Evolutionary conservation across 2,888 invertebrate genomes (phyloP), one percentile per base, ranked within the genome.

Genomic region (Drosophila koepferae): DNA sequence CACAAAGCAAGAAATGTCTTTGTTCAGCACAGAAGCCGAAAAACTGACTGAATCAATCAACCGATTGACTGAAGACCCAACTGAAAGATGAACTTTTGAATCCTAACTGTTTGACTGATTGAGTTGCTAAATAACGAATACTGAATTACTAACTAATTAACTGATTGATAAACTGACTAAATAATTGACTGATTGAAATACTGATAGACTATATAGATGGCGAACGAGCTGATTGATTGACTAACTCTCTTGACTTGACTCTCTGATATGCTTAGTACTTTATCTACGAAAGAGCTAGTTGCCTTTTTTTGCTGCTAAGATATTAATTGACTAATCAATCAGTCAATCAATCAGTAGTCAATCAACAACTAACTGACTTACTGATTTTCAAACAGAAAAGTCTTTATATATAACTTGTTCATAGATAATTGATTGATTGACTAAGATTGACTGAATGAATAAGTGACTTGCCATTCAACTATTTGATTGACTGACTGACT

Each of bases 21-120:
- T 38, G 36, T 12, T 6, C 51, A 20, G 7, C 0, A 18, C 28
- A 28, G 6, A 6, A 9, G 2, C 48, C n/a, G n/a, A 31, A 31
- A 34, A 18, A 31, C 49, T 10, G 31, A 36, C 53, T 20, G 36
- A 16, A 53, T 53, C 53, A 53, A 55, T 41, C 28, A 40, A 55
- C 12, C n/a, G 55, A 55, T 12, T 41, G 40, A 55, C 40, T 55
- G 38, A 38, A 38, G 18, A 18, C 2, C 36, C 40, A 40, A 40
- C 16, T 7, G 43, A 4, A 43, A 18, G 28, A 51, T 2, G 53
- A 23, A n/a, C 38, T 23, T 18, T 1, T 14, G 0, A 5, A 14
- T 14, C 4, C 43, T 44, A 14, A 16, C 9, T 56, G 20, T 2
- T 18, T 20, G 41, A 43, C 1, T 43, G 34, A 34, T 34, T 18